Conservation (phyloP, 2,888 invertebrate species). For the Acholoe squamosa region DNA sequence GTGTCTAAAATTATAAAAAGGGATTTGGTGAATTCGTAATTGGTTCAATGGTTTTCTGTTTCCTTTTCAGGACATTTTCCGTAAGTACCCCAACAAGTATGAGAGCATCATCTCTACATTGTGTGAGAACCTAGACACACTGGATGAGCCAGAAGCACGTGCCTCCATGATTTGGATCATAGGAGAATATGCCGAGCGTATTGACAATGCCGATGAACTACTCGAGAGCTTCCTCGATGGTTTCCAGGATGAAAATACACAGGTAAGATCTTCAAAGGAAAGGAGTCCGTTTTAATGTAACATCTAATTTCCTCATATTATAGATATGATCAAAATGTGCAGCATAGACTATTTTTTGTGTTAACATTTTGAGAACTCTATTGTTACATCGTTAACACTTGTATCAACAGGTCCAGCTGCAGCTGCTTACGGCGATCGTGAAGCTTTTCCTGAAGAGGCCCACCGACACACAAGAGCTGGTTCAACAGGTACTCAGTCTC, state of each 20-base stretch:
- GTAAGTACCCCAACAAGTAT: slow-evolving; percentile 98
- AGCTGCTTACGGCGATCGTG: slow-evolving; percentile 98
- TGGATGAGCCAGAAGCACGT: slow-evolving; percentile 99
- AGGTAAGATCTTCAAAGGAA: slow-evolving; percentile 86
- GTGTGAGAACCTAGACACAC: slow-evolving; percentile 98
- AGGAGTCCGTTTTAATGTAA: too few relatives aligned
- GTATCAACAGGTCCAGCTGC: slow-evolving; percentile 88
- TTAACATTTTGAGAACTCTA: too few relatives aligned
- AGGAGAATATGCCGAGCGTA: slow-evolving; percentile 99
- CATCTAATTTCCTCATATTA: too few relatives aligned
- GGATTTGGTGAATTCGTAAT: too few relatives aligned
- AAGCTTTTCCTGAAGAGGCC: slow-evolving; percentile 99
- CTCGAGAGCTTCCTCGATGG: slow-evolving; percentile 98
- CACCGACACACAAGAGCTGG: slow-evolving; percentile 98
- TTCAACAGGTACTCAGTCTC: slow-evolving; percentile 90
- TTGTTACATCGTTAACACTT: too few relatives aligned
- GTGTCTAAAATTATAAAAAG: too few relatives aligned
- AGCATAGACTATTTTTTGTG: too few relatives aligned
- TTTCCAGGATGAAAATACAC: slow-evolving; percentile 97
- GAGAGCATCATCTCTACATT: slow-evolving; percentile 99
- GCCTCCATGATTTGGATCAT: slow-evolving; percentile 96
- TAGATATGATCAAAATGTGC: too few relatives aligned
- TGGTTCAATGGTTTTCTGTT: too few relatives aligned
- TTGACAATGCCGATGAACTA: slow-evolving; percentile 99
- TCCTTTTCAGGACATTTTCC: slow-evolving; percentile 83